phyloP scores from a whole-genome alignment of 37 sponge, comb jelly and placozoan genomes.

The Halisarca cf. caerulea region DNA sequence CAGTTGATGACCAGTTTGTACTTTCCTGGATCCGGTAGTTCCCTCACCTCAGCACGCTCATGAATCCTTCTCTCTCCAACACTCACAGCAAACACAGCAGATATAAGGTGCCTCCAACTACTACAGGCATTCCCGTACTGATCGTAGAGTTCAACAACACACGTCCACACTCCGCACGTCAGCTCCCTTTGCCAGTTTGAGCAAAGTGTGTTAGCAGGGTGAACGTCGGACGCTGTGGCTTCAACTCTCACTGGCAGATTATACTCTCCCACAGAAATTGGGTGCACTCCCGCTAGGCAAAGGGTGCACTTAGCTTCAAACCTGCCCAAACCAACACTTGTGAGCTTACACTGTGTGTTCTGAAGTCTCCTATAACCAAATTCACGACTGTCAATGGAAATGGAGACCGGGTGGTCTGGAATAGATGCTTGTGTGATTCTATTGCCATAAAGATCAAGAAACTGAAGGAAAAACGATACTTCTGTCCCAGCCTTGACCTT shows the following conservation, averaged over 20 bases:
- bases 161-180: neutral
- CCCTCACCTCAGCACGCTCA: too few relatives aligned
- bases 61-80: neutral
- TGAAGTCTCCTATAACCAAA: neutral
- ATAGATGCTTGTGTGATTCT: neutral
- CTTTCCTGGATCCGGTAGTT: neutral
- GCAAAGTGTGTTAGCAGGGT: too few relatives aligned
- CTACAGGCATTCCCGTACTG: neutral
- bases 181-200: too few relatives aligned
- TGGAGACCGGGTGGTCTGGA: neutral
- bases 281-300: neutral
- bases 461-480: neutral
- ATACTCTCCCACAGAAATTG: neutral
- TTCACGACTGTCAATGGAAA: neutral
- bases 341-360: neutral
- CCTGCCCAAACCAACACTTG: neutral
- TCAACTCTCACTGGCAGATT: neutral
- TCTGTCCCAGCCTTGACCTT: slow-evolving; percentile 1
- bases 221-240: too few relatives aligned
- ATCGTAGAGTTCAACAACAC: neutral
- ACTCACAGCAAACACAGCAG: neutral
- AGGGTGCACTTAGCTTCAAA: neutral
- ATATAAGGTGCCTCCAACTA: neutral
- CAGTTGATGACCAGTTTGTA: slow-evolving; percentile 14
- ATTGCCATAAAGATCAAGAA: slow-evolving; percentile 8